Base-by-base conservation (phyloP, 2,888 invertebrate species). In the Leistus spinibarbis region DNA sequence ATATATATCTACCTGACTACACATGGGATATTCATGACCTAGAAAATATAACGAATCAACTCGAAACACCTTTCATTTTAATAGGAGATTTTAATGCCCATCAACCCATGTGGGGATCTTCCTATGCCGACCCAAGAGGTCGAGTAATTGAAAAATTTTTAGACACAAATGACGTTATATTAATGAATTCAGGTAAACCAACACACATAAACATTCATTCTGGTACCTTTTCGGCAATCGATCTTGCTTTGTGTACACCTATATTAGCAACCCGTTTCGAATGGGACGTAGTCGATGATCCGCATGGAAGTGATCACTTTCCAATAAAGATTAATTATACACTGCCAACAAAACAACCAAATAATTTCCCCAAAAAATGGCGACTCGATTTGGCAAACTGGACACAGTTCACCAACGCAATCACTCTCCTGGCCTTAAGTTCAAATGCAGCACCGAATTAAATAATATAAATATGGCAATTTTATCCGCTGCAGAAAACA, bases 1-100 rank as follows among this genome's bases (percentile, higher is more conserved):
- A 77, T 27, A 27, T 79, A 5, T 79, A 79, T 53, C 16, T 79
- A 0, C 78, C 78, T 4, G 27, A 22, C 13, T 73, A 56, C 5
- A 20, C 3, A 13, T 62, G n/a, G 7, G 63, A 3, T 5, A 3
- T 22, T 16, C 5, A 7, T 7, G 19, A 16, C 57, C n/a, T 79
- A 13, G 19, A 23, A 1, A 13, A 76, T 4, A n/a, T 79, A 7
- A 70, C 76, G 2, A 16, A 66, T 1, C 76, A 79, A 73, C 72
- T 80, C 0, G 78, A 78, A 0, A 75, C 69, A 67, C 79, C 79
- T 3, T 76, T 77, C 19, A 68, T 80, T 0, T 56, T 79, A 1
- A 22, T 77, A 0, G 79, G 78, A 0, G 79, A 80, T 19, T 78
- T 79, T 20, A 79, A 80, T 19, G 79, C 77, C 17, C 79, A 80